Evolutionary conservation across 1,140 invertebrate species (phyloP), one percentile per base, ranked within the genome.

Genomic region (Polyergus mexicanus): DNA sequence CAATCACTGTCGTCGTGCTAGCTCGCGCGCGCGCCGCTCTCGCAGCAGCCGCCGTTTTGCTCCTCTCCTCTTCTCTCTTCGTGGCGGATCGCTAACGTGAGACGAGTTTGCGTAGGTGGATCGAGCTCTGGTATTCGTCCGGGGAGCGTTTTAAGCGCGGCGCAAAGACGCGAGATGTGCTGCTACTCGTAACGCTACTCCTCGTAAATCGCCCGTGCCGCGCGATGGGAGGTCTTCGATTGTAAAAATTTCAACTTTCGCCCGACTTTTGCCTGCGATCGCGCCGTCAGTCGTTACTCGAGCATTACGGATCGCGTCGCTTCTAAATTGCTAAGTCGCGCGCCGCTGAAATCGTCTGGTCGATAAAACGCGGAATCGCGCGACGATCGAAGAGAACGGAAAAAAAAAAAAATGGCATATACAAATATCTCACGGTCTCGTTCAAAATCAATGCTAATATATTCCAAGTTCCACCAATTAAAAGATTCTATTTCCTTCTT

Each of bases 81-180:
- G 38, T 22, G 68, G 78, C 68, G 32, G 81, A 88, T 88, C 56
- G 74, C 68, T 56, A 83, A 83, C 68, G 68, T 51, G 74, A 81
- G 88, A 86, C 88, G 60, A 68, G 38, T 68, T 62, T 47, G 88
- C 88, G 88, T 89, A 85, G 88, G 88, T 54, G 88, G 87, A 89
- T 88, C 87, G 83, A 71, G 65, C 54, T 32, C 68, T 35, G 78
- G 54, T 83, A 69, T 83, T 41, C 68, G 68, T 44, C 38, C 78
- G 78, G 54, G 54, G 38, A 62, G 25, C 25, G 56, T 62, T 83
- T 83, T 60, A 83, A 83, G 68, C 66, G 78, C 51, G 66, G 66
- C 28, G 68, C 68, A 74, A 74, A 83, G 54, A 83, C 78, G 78
- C 78, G 78, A 51, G 47, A 83, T 62, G 54, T 47, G 56, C 44